A percentile compares a stretch with the other conserved stretches of the same genome.
These are phyloP conservation scores for Alauda arvensis DNA, from an alignment of 2,797 vertebrate species.

Conservation along the genomic window DNA sequence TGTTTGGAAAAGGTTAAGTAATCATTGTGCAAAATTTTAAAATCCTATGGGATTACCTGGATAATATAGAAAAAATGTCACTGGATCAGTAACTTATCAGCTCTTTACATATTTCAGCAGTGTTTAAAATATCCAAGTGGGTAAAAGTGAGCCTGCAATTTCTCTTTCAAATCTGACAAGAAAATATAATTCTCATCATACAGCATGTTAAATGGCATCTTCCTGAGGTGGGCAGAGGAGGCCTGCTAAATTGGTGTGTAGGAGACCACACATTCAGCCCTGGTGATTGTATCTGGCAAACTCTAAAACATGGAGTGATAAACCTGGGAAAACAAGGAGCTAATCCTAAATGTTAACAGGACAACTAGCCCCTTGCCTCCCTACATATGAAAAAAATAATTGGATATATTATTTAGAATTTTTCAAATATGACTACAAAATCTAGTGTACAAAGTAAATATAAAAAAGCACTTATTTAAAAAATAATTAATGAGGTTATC, in stretches of 20 bases:
- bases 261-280: not conserved
- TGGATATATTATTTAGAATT: not conserved
- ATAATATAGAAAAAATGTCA: not conserved
- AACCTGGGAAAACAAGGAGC: not conserved
- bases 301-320: not conserved
- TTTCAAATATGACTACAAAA: not conserved
- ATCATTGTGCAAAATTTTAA: not conserved
- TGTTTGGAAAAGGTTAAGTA: not conserved
- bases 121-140: not conserved
- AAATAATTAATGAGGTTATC: not conserved
- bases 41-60: not conserved
- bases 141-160: not conserved
- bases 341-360: not conserved
- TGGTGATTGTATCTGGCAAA: not conserved
- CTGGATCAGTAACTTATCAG: not conserved
- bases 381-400: not conserved
- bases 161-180: not conserved
- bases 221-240: not conserved
- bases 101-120: not conserved
- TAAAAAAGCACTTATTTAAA: not conserved
- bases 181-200: not conserved
- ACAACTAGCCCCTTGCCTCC: not conserved
- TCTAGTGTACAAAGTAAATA: not conserved
- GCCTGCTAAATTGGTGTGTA: not conserved
- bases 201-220: not conserved